These are phyloP conservation scores for Drosophila nigrodunni DNA, from an alignment of 1,140 invertebrate genomes.

Conservation along the genomic window DNA sequence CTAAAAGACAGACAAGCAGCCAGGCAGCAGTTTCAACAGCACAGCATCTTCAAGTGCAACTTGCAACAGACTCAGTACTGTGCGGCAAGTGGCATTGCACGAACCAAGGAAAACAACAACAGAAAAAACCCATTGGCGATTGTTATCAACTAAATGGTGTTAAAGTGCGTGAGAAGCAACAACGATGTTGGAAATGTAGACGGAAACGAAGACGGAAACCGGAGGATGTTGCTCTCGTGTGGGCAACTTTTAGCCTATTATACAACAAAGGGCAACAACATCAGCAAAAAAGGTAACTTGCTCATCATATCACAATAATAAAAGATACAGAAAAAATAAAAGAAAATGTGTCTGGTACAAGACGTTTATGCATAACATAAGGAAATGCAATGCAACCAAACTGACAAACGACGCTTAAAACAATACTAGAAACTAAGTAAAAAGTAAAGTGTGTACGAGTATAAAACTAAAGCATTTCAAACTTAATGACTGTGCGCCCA, in stretches of 20 bases:
- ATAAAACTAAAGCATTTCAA: constrained; percentile 26
- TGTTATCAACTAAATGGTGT: constrained; percentile 82
- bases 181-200: constrained; percentile 16
- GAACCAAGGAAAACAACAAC: constrained; percentile 25
- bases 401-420: constrained; percentile 32
- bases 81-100: constrained; percentile 77
- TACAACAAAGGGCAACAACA: constrained; percentile 52
- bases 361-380: constrained; percentile 33
- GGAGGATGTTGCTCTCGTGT: constrained; percentile 17
- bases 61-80: constrained; percentile 24
- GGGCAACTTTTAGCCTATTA: constrained; percentile 70
- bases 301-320: constrained; percentile 18
- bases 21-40: constrained; percentile 28
- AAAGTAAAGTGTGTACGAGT: constrained; percentile 11
- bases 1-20: background rate
- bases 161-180: constrained; percentile 80
- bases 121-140: constrained; percentile 51
- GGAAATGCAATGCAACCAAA: constrained; percentile 41
- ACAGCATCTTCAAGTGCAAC: constrained; percentile 37
- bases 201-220: background rate
- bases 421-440: constrained; percentile 28
- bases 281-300: background rate
- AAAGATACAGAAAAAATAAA: background rate
- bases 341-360: constrained; percentile 30
- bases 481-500: constrained; percentile 35